Percentiles rank a stretch among this genome's conserved stretches.
Conservation (phyloP, 2,113 vertebrate species). For the Chrysochloris asiatica region DNA sequence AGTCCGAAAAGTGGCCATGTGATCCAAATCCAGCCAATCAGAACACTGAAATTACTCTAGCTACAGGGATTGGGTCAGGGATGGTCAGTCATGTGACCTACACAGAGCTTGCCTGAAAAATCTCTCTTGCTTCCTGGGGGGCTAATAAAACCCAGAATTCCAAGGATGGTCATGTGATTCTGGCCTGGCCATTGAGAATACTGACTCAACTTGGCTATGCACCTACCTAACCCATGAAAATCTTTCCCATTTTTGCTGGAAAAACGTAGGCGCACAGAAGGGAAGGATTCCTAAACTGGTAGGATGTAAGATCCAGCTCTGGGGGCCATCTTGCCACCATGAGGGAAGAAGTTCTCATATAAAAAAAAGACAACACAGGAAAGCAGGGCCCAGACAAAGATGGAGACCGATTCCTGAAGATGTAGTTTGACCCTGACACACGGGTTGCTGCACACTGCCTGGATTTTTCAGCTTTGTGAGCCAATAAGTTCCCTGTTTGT, state of each 20-base stretch:
- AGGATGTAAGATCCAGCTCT: background rate
- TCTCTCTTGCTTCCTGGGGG: background rate
- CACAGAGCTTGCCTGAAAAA: background rate
- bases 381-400: background rate
- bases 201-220: background rate
- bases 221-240: constrained; percentile 38
- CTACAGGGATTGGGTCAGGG: background rate
- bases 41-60: background rate
- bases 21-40: background rate
- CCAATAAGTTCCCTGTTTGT: background rate
- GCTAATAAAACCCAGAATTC: background rate
- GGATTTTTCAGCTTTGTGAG: background rate
- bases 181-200: background rate
- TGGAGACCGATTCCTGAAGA: background rate
- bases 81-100: background rate
- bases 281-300: background rate
- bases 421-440: background rate
- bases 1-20: background rate
- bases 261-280: background rate
- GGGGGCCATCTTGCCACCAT: background rate
- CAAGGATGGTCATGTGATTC: background rate
- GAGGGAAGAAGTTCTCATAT: background rate
- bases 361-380: background rate
- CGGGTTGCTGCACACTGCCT: background rate
- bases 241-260: background rate